These are phyloP conservation scores for Corythornis cristatus DNA, from an alignment of 2,113 vertebrate genomes.

Conservation along the genomic window DNA sequence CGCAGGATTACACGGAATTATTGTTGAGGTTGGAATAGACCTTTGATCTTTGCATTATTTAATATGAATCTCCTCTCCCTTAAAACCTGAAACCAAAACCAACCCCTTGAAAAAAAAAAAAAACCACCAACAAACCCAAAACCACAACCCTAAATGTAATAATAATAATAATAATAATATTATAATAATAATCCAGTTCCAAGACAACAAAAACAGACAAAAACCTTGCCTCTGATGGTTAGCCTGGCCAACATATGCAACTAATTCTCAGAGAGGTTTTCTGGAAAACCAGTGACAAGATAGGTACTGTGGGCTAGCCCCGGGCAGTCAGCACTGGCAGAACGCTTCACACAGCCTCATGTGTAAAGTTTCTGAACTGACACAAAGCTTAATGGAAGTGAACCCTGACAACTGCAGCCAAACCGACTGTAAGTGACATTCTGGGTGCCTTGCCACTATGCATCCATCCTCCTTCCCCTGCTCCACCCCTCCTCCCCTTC, in stretches of 20 bases:
- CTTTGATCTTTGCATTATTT: neutral
- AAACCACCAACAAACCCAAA: neutral
- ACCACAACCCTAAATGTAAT: neutral
- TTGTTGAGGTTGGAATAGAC: too few relatives aligned
- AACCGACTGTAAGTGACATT: constrained; percentile 78
- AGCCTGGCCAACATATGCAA: constrained; percentile 75
- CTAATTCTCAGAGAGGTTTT: constrained; percentile 81
- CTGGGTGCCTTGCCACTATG: constrained; percentile 68
- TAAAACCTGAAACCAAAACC: neutral
- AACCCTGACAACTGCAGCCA: constrained; percentile 80
- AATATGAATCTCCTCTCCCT: neutral
- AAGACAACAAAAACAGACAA: neutral
- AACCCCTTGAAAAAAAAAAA: neutral
- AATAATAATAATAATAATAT: too few relatives aligned
- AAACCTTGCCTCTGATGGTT: constrained; percentile 66
- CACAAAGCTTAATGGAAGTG: constrained; percentile 85
- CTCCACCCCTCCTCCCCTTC: neutral
- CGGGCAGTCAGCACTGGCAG: constrained; percentile 82
- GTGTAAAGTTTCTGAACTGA: constrained; percentile 80
- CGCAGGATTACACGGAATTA: too few relatives aligned
- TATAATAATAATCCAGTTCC: neutral
- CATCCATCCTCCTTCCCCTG: constrained; percentile 30
- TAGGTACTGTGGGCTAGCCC: constrained; percentile 82
- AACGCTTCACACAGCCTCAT: constrained; percentile 77
- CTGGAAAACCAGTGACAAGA: constrained; percentile 81